Conservation (phyloP, 2,888 invertebrate genomes). For the Brachyptera risi region DNA sequence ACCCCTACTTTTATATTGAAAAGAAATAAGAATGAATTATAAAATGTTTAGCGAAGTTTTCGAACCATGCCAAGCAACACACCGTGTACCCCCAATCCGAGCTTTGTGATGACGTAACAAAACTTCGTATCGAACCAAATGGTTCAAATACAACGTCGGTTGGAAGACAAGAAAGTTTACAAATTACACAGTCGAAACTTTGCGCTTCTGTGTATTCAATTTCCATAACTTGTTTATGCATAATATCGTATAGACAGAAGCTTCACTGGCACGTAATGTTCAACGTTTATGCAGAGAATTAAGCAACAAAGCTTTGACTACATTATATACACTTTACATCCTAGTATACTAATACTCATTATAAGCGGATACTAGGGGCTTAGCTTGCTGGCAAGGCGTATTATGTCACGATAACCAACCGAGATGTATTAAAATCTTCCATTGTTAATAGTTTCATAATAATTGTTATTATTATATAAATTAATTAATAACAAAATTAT, state of each 20-base stretch:
- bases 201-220: conserved; percentile 5
- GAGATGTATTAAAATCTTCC: too few relatives aligned
- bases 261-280: too few relatives aligned
- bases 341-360: too few relatives aligned
- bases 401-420: too few relatives aligned
- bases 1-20: background rate
- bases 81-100: background rate
- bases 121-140: conserved; percentile 1
- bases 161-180: conserved; percentile 4
- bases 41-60: background rate
- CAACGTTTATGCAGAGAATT: background rate
- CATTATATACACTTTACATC: too few relatives aligned
- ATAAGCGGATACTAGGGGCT: too few relatives aligned
- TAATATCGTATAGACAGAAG: too few relatives aligned
- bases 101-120: background rate
- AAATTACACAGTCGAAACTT: conserved; percentile 9
- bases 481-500: too few relatives aligned
- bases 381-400: too few relatives aligned
- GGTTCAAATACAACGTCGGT: background rate
- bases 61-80: background rate
- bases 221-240: conserved; percentile 18
- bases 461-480: too few relatives aligned
- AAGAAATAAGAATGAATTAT: too few relatives aligned
- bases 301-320: background rate
- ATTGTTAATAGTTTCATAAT: too few relatives aligned